These are phyloP conservation scores for Macropus fuliginosus DNA, from an alignment of 2,797 vertebrate genomes.

Conservation along the genomic window DNA sequence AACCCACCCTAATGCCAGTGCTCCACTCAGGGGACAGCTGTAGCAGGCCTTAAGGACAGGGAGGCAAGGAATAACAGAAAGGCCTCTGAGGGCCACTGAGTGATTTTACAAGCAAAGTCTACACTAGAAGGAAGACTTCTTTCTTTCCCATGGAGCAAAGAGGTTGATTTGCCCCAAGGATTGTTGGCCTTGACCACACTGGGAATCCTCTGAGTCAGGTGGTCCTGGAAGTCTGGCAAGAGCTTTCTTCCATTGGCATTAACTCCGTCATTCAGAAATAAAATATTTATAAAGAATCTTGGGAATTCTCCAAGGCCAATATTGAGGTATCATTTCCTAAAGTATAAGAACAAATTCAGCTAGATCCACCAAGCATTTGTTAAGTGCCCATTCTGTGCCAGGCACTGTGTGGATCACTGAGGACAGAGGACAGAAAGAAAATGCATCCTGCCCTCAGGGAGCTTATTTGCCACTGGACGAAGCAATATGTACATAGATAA, in stretches of 20 bases:
- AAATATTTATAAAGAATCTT: background rate
- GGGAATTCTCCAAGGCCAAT: background rate
- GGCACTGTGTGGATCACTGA: background rate
- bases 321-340: background rate
- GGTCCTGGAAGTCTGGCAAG: background rate
- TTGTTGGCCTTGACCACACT: background rate
- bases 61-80: background rate
- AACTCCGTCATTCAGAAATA: background rate
- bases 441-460: background rate
- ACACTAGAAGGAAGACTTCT: background rate
- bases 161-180: background rate
- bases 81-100: background rate
- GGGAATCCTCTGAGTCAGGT: background rate
- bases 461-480: background rate
- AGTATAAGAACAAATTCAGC: background rate
- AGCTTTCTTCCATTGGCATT: background rate
- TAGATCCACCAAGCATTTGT: background rate
- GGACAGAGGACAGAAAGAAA: background rate
- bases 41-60: background rate
- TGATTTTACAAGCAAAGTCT: background rate
- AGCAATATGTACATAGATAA: too few relatives aligned
- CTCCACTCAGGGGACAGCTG: background rate
- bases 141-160: background rate
- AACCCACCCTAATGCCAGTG: background rate
- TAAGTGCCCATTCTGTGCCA: background rate